Evolutionary conservation across 2,113 vertebrate species (phyloP), one percentile per base, ranked within the genome.

Genomic region (Phylloscopus trochilus): DNA sequence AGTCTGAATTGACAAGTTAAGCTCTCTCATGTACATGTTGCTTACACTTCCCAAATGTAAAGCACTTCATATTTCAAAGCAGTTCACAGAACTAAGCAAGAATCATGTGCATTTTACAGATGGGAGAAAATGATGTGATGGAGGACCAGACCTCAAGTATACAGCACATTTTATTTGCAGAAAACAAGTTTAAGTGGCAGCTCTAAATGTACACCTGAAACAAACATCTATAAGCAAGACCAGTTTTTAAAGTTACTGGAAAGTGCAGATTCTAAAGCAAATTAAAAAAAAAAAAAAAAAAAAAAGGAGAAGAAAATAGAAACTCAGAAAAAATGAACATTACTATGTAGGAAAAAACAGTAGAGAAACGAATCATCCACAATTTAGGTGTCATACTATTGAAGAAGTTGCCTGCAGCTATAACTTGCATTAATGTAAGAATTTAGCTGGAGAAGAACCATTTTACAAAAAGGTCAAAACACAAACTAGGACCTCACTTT

Each of bases 121-220:
- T 2, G 24, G 52, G 31, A 80, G 43, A 76, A 88, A 76, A 43
- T 11, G 43, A 52, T 0, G 4, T 5, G 30, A 52, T 20, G 31
- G 24, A 87, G 64, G 44, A 51, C 68, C 8, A 76, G 28, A 60
- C 27, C 43, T 88, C 66, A 93, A 22, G 13, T 10, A 39, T 2
- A 37, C 5, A n/a, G 55, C 2, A 3, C 13, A 5, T 31, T 55
- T 59, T 49, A 41, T 31, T 11, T 47, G 51, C 21, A 66, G 79
- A 62, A 93, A 73, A 64, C 33, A 66, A 77, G 75, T 79, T 96
- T 93, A 91, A 77, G 28, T 80, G 69, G 78, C 87, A 95, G 69
- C 13, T 91, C 62, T 39, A 78, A 70, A 93, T 52, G 52, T n/a
- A 64, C 63, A 93, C 72, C n/a, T 58, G 39, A 92, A 95, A 87